phyloP scores from a whole-genome alignment of 2,888 invertebrate genomes.

The Drosophila kanekoi region DNA sequence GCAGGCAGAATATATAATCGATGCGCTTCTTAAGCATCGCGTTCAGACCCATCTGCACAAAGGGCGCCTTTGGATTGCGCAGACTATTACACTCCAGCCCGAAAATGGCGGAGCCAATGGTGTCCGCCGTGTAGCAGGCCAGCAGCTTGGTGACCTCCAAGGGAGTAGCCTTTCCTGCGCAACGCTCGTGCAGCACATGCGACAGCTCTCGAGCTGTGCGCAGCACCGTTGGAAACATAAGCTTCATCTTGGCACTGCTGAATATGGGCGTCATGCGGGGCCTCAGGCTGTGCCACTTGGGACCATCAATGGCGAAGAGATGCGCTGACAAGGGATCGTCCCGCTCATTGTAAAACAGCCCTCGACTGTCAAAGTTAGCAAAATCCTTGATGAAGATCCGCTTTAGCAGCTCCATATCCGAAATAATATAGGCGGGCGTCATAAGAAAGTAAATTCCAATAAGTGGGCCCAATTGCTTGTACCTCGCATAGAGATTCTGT shows the following conservation, averaged over 20 bases:
- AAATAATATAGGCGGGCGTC: conserved; percentile 59
- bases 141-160: conserved; percentile 85
- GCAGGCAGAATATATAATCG: conserved; percentile 47
- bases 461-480: conserved; percentile 75
- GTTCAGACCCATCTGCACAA: conserved; percentile 77
- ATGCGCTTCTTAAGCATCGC: conserved; percentile 54
- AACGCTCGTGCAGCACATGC: conserved; percentile 39
- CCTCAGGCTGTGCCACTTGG: conserved; percentile 83
- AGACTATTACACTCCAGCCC: conserved; percentile 85
- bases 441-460: conserved; percentile 77
- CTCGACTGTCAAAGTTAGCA: conserved; percentile 80
- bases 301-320: conserved; percentile 83
- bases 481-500: conserved; percentile 63
- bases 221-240: conserved; percentile 77
- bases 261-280: conserved; percentile 82
- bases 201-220: conserved; percentile 62
- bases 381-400: conserved; percentile 82
- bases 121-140: conserved; percentile 86
- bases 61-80: conserved; percentile 83
- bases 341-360: conserved; percentile 75
- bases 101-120: conserved; percentile 86
- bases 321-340: conserved; percentile 84
- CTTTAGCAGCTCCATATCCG: conserved; percentile 78
- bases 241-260: conserved; percentile 82
- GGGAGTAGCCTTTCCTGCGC: not conserved